Evolutionary conservation across 2,888 invertebrate species (phyloP).

Genomic region (Scaptomyza parva): DNA sequence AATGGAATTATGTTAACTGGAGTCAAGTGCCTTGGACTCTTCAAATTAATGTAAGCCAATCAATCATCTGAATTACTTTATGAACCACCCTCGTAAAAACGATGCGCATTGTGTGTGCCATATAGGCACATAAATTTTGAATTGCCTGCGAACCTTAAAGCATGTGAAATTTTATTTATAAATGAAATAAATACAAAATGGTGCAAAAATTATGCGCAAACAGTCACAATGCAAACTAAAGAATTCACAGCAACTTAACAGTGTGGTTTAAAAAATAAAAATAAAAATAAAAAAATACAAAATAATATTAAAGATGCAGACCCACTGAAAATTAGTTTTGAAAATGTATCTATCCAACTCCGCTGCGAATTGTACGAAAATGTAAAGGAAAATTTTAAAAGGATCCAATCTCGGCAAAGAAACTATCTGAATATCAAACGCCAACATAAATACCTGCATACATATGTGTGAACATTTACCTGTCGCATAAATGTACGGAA

Average conservation of each 20-base stretch:
- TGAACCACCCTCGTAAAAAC: conserved; percentile 26
- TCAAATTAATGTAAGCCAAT: background rate
- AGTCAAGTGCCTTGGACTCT: too few species aligned
- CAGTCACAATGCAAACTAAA: conserved; percentile 14
- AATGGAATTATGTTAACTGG: too few species aligned
- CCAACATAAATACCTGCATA: too few species aligned
- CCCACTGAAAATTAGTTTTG: background rate
- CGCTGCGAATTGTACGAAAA: background rate
- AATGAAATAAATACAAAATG: conserved; percentile 21
- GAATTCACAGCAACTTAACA: background rate
- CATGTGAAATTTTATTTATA: conserved; percentile 32
- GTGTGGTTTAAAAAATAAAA: background rate
- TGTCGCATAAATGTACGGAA: background rate
- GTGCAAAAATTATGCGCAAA: conserved; percentile 8
- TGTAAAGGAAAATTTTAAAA: too few species aligned
- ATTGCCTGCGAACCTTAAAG: conserved; percentile 23
- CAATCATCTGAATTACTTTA: background rate
- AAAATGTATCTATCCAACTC: background rate
- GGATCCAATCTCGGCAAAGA: too few species aligned
- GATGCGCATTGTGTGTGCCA: conserved; percentile 35
- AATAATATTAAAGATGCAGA: background rate
- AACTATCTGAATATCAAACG: too few species aligned
- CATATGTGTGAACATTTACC: too few species aligned
- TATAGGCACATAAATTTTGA: conserved; percentile 35
- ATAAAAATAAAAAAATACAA: too few species aligned